Evolutionary conservation across 2,113 vertebrate genomes (phyloP), one percentile per base, ranked within the genome.

Genomic region (Otus sunia): DNA sequence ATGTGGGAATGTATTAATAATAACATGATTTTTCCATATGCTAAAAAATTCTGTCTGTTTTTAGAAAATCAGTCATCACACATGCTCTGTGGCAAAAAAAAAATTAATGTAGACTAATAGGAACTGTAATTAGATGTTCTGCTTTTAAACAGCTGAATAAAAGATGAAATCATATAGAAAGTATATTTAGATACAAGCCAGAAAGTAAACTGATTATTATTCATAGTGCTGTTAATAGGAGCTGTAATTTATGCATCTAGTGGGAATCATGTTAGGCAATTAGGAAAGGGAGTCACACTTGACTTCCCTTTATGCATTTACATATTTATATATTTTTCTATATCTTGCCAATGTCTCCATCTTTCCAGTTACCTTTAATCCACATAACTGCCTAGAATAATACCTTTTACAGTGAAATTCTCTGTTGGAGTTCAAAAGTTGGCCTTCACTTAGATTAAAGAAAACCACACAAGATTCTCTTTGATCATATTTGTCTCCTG

Each of bases 151-250:
- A 98, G 97, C 97, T 98, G 98, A 98, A 98, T 98, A 98, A 98
- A 98, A 98, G 97, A 98, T 98, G 98, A 98, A 98, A 98, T 98
- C 98, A 98, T 98, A 98, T 98, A 98, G 98, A 97, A 98, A 98
- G 96, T 98, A 98, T 98, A 98, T 98, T 98, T 98, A 98, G 98
- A 98, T 97, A 98, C 98, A 97, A 98, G 95, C 98, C 95, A 98
- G 96, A 98, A 98, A 98, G 97, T 98, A 98, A 98, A 98, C 98
- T 98, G 97, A 98, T 98, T 98, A 98, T 98, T 98, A 98, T 98
- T 98, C 98, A 98, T 98, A 97, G 97, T 93, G 90, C 96, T 97
- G 97, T 97, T 98, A 98, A 98, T 98, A 97, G 96, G 97, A 97
- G 94, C 97, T 95, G 85, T 97, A 98, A 98, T 98, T 98, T 98